These are phyloP conservation scores for Mesitornis unicolor DNA, from an alignment of 2,113 vertebrate genomes.

Conservation along the genomic window DNA sequence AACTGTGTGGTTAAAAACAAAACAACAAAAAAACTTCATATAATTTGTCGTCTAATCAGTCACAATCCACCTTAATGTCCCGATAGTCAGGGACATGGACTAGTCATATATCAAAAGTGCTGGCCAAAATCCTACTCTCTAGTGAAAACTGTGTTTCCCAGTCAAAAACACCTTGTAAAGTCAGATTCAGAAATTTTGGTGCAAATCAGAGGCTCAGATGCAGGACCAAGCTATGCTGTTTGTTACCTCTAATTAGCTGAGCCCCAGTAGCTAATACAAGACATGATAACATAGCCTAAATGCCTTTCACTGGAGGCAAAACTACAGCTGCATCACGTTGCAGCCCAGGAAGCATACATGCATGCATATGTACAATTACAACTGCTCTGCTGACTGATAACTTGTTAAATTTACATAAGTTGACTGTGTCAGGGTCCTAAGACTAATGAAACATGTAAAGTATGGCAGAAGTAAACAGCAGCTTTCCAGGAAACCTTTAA, in stretches of 20 bases:
- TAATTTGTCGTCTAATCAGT: background rate
- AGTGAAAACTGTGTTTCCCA: background rate
- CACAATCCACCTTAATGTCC: background rate
- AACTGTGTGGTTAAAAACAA: rapidly evolving
- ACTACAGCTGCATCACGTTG: rapidly evolving
- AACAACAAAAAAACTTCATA: background rate
- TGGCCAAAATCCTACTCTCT: background rate
- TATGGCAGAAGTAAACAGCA: slow-evolving; percentile 44
- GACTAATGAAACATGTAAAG: slow-evolving; percentile 59
- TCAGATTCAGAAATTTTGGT: background rate
- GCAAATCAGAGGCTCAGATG: background rate
- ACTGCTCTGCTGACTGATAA: background rate
- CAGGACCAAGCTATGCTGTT: background rate
- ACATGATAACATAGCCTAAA: background rate
- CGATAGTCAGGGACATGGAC: background rate
- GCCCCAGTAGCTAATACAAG: background rate
- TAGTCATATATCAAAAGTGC: background rate
- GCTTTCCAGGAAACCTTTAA: slow-evolving; percentile 58
- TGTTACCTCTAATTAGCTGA: background rate
- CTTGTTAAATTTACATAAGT: slow-evolving; percentile 45
- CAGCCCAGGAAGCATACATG: background rate
- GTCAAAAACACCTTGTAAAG: background rate
- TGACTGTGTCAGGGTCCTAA: slow-evolving; percentile 24
- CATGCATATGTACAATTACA: background rate
- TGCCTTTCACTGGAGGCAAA: background rate